Evolutionary conservation across 37 sponge, comb jelly and placozoan genomes (phyloP).

Genomic region (Ianthella basta): DNA sequence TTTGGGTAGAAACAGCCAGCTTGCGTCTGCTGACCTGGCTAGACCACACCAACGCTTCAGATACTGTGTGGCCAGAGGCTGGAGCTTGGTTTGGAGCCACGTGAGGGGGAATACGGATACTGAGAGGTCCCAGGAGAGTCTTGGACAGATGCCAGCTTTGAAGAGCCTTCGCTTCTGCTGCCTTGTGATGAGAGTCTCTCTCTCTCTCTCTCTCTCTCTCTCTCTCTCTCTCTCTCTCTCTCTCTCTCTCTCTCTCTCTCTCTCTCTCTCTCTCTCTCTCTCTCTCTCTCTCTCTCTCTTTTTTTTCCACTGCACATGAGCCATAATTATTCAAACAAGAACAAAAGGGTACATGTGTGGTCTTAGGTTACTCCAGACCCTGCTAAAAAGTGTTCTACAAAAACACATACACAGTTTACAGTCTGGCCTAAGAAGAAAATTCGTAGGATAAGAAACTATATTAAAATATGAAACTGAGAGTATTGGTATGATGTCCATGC

Average conservation of each 20-base stretch:
- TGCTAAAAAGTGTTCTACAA: conserved; percentile 28
- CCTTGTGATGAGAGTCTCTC: conserved; percentile 4
- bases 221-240: too few relatives aligned
- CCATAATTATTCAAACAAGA: not conserved
- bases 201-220: conserved; percentile 1
- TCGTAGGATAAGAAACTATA: not conserved
- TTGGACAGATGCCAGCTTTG: conserved; percentile 28
- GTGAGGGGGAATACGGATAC: not conserved
- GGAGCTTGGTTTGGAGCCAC: conserved; percentile 11
- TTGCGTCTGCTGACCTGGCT: conserved; percentile 14
- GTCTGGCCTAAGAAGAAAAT: conserved; percentile 11
- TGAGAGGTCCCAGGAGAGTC: conserved; percentile 25
- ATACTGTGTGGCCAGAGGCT: conserved; percentile 22
- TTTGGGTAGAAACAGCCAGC: conserved; percentile 24
- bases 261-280: too few relatives aligned
- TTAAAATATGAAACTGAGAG: too few relatives aligned
- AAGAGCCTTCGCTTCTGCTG: conserved; percentile 30
- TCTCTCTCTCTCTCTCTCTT: conserved; percentile 11
- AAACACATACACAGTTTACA: conserved; percentile 18
- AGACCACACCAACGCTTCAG: conserved; percentile 45
- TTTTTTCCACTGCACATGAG: conserved; percentile 22
- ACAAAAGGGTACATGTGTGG: conserved; percentile 12
- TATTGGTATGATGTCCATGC: too few relatives aligned
- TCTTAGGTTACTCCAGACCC: conserved; percentile 22
- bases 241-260: too few relatives aligned